Evolutionary conservation across 2,797 vertebrate species (phyloP).

Genomic region (Crax fasciolata): DNA sequence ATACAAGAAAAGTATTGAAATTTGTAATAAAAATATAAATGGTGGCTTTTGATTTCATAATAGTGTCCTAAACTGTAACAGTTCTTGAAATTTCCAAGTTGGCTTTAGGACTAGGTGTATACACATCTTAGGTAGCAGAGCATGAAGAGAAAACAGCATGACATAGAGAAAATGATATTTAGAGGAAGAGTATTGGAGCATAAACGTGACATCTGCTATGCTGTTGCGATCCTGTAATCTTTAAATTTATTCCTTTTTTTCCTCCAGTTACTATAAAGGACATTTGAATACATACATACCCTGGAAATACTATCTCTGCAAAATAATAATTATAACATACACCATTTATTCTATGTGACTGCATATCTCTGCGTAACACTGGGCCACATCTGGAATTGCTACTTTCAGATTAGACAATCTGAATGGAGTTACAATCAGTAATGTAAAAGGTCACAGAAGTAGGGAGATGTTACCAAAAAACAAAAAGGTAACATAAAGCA

Average conservation of each 20-base stretch:
- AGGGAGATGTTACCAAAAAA: not conserved
- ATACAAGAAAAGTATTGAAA: not conserved
- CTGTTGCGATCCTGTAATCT: not conserved
- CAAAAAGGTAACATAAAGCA: not conserved
- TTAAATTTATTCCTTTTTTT: not conserved
- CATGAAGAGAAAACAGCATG: not conserved
- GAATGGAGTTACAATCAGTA: not conserved
- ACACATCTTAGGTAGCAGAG: not conserved
- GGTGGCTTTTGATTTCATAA: not conserved
- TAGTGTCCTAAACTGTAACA: not conserved
- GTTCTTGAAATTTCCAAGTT: not conserved
- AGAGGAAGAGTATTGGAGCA: not conserved
- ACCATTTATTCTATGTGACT: not conserved
- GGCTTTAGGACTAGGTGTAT: not conserved
- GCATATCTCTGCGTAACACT: not conserved
- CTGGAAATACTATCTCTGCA: not conserved
- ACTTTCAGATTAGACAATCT: not conserved
- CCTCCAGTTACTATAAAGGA: not conserved
- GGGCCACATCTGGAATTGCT: not conserved
- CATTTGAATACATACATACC: not conserved
- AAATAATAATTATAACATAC: not conserved
- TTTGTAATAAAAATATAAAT: not conserved
- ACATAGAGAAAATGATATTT: not conserved
- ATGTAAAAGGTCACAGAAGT: not conserved
- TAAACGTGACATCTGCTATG: not conserved